Conservation (phyloP, 2,113 vertebrate species). For the Albula glossodonta region DNA sequence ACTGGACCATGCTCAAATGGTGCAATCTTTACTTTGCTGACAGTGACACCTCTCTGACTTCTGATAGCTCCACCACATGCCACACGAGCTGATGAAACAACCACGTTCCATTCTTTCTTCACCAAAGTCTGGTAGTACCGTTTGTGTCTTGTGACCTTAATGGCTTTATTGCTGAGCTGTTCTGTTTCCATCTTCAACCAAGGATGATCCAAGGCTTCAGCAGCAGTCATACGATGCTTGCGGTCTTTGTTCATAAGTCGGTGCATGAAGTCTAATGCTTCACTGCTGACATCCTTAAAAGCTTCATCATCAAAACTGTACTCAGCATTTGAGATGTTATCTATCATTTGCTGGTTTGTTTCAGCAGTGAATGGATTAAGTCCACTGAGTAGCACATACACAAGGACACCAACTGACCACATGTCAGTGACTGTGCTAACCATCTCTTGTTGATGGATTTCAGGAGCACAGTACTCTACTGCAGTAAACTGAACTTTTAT, state of each 20-base stretch:
- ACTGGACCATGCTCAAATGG: constrained; percentile 92
- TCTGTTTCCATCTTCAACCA: constrained; percentile 87
- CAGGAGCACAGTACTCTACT: constrained; percentile 90
- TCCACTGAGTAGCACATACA: constrained; percentile 90
- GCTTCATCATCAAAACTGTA: constrained; percentile 94
- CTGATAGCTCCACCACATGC: constrained; percentile 88
- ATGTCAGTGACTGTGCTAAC: constrained; percentile 93
- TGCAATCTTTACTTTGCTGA: constrained; percentile 94
- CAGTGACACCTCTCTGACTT: constrained; percentile 85
- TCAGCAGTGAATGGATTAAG: constrained; percentile 94
- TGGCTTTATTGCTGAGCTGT: constrained; percentile 80
- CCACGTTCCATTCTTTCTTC: constrained; percentile 91
- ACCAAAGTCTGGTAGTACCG: constrained; percentile 90
- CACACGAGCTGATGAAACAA: constrained; percentile 90
- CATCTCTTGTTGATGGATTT: constrained; percentile 94
- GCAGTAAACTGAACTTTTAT: constrained; percentile 90
- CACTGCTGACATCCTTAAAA: constrained; percentile 85
- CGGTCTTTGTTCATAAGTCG: constrained; percentile 92
- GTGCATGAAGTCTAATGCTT: constrained; percentile 93
- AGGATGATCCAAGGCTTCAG: constrained; percentile 86
- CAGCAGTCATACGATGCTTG: constrained; percentile 90
- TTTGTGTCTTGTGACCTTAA: constrained; percentile 86
- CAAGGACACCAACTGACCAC: constrained; percentile 93
- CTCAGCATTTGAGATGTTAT: constrained; percentile 92
- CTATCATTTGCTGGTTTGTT: constrained; percentile 95